Evolutionary conservation across 2,113 vertebrate species (phyloP).

Genomic region (Odobenus rosmarus): DNA sequence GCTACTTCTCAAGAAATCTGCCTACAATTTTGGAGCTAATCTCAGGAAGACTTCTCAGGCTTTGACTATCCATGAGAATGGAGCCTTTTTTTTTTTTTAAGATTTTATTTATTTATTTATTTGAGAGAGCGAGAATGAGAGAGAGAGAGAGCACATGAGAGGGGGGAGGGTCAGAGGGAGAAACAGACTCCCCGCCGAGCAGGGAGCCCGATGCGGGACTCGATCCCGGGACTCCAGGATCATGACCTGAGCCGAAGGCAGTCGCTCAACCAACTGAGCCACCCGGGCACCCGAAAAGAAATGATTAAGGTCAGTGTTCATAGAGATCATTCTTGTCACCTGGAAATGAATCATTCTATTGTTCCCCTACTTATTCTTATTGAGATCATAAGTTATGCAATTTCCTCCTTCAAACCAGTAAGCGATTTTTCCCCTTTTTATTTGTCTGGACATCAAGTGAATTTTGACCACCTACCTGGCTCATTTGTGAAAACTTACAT

Average conservation of each 20-base stretch:
- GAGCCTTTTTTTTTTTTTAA: neutral
- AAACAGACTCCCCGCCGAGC: too few species aligned
- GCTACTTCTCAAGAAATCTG: neutral
- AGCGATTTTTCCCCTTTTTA: neutral
- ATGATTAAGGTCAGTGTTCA: neutral
- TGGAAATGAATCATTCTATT: neutral
- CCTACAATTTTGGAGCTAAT: neutral
- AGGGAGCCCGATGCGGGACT: too few species aligned
- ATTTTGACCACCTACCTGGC: neutral
- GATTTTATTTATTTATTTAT: too few species aligned
- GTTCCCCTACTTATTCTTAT: neutral
- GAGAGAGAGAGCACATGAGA: too few species aligned
- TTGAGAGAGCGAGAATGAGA: too few species aligned
- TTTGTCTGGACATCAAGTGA: slow-evolving; percentile 27
- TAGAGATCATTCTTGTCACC: neutral
- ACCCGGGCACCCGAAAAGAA: neutral
- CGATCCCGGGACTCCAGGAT: too few species aligned
- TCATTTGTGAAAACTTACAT: neutral
- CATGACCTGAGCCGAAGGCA: too few species aligned
- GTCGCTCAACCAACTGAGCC: too few species aligned
- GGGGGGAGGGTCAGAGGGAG: too few species aligned
- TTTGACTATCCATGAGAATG: neutral
- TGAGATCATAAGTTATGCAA: neutral
- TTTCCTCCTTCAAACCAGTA: neutral
- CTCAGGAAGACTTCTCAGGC: neutral